phyloP scores from a whole-genome alignment of 1,140 invertebrate genomes.

The Triops cancriformis region DNA sequence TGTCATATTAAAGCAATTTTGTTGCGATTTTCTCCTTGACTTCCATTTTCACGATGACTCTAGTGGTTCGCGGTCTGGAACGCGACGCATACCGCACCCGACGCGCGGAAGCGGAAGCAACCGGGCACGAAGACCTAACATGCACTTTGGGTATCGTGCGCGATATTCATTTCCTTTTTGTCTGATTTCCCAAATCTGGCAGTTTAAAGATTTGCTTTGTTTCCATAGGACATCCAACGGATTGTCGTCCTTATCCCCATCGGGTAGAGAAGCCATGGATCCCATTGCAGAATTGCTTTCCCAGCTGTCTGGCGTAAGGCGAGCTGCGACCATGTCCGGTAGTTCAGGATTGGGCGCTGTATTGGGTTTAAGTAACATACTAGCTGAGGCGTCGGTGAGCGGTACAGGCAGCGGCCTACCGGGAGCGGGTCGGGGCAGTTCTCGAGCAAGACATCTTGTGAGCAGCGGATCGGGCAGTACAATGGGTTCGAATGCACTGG shows the following conservation, averaged over 20 bases:
- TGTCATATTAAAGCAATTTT: too few species aligned
- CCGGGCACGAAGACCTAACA: conserved; percentile 67
- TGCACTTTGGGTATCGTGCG: conserved; percentile 68
- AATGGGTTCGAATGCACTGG: not conserved
- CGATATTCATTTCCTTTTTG: not conserved
- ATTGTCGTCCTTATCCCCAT: conserved; percentile 57
- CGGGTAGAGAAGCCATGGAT: conserved; percentile 70
- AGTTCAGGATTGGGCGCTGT: conserved; percentile 21
- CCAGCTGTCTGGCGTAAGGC: conserved; percentile 79
- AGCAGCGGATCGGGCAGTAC: not conserved
- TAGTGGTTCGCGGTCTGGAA: conserved; percentile 64
- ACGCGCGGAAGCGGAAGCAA: conserved; percentile 63
- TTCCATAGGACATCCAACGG: conserved; percentile 60
- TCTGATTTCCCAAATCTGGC: not conserved
- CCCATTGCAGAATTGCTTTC: conserved; percentile 88
- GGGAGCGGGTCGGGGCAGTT: not conserved
- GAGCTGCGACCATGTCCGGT: conserved; percentile 40
- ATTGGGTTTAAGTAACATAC: conserved; percentile 14
- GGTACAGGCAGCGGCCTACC: not conserved
- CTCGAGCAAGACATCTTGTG: not conserved
- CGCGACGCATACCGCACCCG: conserved; percentile 75
- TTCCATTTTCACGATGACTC: conserved; percentile 63
- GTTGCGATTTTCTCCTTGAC: conserved; percentile 47
- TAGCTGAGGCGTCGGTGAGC: not conserved
- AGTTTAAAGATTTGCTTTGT: not conserved